Evolutionary conservation across 23 tunicate species (phyloP).

Genomic region (Aplidium turbinatum): DNA sequence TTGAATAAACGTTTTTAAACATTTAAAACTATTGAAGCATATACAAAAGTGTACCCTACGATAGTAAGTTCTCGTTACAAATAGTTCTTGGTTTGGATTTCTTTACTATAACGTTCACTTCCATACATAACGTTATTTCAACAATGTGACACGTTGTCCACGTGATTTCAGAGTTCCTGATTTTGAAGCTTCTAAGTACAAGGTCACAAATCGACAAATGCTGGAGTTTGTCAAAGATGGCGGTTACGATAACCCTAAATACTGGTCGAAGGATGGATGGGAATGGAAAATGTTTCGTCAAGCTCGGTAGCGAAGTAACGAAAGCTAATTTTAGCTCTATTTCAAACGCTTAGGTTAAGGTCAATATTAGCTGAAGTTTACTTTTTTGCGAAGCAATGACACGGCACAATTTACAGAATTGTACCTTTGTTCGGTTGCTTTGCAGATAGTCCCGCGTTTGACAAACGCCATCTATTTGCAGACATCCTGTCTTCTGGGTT

Average conservation of each 20-base stretch:
- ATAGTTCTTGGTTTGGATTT: no score
- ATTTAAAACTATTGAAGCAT: no score
- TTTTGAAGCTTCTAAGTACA: slow-evolving; percentile 85
- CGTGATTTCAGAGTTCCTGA: slow-evolving; percentile 56
- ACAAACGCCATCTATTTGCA: slow-evolving; percentile 4
- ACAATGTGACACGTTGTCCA: no score
- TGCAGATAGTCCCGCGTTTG: no score
- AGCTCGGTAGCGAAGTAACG: slow-evolving; percentile 36
- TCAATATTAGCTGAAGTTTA: no score
- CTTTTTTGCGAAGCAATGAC: no score
- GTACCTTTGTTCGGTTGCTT: no score
- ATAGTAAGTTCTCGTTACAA: no score
- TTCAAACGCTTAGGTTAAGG: background rate
- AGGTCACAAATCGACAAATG: slow-evolving; percentile 79
- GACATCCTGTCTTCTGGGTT: slow-evolving; percentile 93
- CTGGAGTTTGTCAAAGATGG: slow-evolving; percentile 60
- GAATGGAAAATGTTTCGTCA: slow-evolving; percentile 64
- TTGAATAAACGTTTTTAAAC: no score
- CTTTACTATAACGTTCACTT: no score
- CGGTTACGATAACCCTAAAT: slow-evolving; percentile 56
- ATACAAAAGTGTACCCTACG: no score
- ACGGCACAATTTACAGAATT: no score
- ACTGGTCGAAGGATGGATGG: slow-evolving; percentile 83
- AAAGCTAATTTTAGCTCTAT: background rate
- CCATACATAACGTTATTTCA: background rate